Evolutionary conservation across 2,113 vertebrate genomes (phyloP).

Genomic region (Ammodytes marinus): DNA sequence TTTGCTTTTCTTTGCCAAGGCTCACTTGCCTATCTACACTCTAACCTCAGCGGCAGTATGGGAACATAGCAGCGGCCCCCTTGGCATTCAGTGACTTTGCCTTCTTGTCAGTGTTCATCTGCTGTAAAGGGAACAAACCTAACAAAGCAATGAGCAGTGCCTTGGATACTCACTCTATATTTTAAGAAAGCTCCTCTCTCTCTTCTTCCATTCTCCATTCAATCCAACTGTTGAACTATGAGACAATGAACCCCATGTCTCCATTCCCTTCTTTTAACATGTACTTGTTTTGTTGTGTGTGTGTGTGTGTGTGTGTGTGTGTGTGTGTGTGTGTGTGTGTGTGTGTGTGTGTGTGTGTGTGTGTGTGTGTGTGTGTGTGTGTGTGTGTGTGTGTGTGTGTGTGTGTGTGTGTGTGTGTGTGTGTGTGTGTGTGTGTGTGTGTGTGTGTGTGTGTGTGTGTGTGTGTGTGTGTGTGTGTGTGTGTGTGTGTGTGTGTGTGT

Average conservation of each 20-base stretch:
- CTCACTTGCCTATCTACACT: constrained; percentile 12
- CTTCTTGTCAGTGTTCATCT: constrained; percentile 48
- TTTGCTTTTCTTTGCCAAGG: constrained; percentile 15
- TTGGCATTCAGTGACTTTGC: constrained; percentile 34
- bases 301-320: too few species aligned
- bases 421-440: too few species aligned
- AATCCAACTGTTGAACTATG: background rate
- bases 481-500: too few species aligned
- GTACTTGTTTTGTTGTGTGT: too few species aligned
- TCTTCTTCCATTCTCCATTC: background rate
- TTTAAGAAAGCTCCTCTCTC: background rate
- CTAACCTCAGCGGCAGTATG: constrained; percentile 29
- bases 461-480: too few species aligned
- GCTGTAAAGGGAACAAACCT: constrained; percentile 51
- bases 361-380: too few species aligned
- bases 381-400: too few species aligned
- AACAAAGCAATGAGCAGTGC: constrained; percentile 19
- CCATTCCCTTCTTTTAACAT: constrained; percentile 8
- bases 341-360: too few species aligned
- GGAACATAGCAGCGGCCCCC: constrained; percentile 46
- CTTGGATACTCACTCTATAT: constrained; percentile 10
- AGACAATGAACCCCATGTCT: constrained; percentile 7
- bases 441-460: too few species aligned
- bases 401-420: too few species aligned
- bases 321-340: too few species aligned